A percentile compares a stretch with the other conserved stretches of the same genome.
Evolutionary conservation across 2,888 invertebrate genomes (phyloP).

Genomic region (Leucophora obtusa): DNA sequence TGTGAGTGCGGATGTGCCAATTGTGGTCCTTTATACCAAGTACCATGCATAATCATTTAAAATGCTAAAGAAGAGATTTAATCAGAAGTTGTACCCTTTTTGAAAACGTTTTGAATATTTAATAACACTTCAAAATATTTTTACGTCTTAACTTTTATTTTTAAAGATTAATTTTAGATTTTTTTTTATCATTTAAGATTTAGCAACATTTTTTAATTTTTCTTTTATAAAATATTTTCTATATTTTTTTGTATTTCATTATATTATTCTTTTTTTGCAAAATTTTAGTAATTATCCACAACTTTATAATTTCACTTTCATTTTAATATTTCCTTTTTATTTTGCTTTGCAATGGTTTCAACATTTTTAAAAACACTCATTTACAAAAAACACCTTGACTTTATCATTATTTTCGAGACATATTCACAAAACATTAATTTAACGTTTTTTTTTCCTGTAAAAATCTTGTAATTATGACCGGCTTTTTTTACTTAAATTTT

Average conservation of each 20-base stretch:
- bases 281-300: not conserved
- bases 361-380: slow-evolving; percentile 7
- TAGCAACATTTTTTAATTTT: not conserved
- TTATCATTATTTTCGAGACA: slow-evolving; percentile 24
- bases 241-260: not conserved
- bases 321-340: not conserved
- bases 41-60: slow-evolving; percentile 78
- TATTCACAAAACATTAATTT: slow-evolving; percentile 20
- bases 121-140: not conserved
- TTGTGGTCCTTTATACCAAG: slow-evolving; percentile 78
- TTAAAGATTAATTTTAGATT: not conserved
- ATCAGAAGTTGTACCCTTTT: slow-evolving; percentile 9
- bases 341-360: not conserved
- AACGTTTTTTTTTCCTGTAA: slow-evolving; percentile 32
- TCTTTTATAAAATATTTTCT: not conserved
- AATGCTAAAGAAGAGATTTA: not conserved
- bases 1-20: slow-evolving; percentile 72
- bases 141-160: not conserved
- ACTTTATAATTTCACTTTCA: slow-evolving; percentile 6
- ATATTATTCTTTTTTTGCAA: not conserved
- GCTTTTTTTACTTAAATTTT: slow-evolving; percentile 27
- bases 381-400: slow-evolving; percentile 43
- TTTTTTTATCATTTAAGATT: not conserved
- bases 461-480: slow-evolving; percentile 55
- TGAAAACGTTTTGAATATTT: not conserved